Percentiles rank a stretch among this genome's conserved stretches.
phyloP scores from a whole-genome alignment of 2,797 vertebrate genomes.

The Danio choprae region DNA sequence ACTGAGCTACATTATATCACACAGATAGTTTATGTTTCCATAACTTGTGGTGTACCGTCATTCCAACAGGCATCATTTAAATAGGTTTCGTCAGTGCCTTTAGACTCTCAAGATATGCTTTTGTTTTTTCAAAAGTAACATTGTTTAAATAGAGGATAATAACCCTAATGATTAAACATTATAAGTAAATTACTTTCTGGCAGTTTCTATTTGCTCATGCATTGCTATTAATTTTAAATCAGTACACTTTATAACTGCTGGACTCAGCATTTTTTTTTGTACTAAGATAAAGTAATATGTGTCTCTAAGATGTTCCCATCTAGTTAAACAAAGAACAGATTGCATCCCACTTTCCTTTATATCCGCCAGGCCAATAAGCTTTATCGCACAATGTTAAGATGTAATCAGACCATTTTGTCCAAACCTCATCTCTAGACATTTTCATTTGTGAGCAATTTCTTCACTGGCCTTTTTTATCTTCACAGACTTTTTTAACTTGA shows the following conservation, averaged over 20 bases:
- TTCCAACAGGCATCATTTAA: too few species aligned
- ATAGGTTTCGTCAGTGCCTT: too few species aligned
- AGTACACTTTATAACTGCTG: constrained; percentile 10
- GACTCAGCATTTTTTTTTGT: neutral
- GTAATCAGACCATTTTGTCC: constrained; percentile 13
- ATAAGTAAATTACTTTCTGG: neutral
- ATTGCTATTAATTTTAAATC: neutral
- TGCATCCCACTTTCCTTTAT: constrained; percentile 27
- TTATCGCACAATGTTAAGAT: constrained; percentile 18
- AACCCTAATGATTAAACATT: neutral
- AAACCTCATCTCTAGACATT: constrained; percentile 12
- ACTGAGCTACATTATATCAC: too few species aligned
- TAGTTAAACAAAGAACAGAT: constrained; percentile 12
- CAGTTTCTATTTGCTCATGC: too few species aligned
- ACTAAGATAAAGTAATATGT: neutral
- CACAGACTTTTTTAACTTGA: neutral
- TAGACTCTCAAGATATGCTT: too few species aligned
- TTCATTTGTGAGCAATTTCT: constrained; percentile 20
- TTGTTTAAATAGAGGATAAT: neutral
- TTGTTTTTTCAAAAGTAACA: too few species aligned
- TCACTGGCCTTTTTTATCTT: constrained; percentile 10
- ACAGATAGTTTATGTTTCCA: too few species aligned
- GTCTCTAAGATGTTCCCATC: neutral
- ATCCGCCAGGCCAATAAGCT: neutral
- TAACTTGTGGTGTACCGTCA: too few species aligned